phyloP scores from a whole-genome alignment of 2,113 vertebrate species.

The Neopipo cinnamomea region DNA sequence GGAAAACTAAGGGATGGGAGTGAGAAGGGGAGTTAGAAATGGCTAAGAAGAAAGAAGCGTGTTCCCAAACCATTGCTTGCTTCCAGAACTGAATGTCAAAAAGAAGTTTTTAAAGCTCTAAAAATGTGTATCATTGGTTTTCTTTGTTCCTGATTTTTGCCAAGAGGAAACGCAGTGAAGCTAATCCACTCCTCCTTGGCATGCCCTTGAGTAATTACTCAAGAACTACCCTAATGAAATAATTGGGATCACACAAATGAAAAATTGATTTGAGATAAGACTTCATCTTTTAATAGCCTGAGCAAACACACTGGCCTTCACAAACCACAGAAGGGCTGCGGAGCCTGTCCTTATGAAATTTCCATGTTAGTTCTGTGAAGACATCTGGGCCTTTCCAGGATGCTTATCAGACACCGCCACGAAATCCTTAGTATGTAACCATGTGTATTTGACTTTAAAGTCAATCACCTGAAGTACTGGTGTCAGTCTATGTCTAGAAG shows the following conservation, averaged over 20 bases:
- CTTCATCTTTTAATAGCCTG: not conserved
- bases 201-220: not conserved
- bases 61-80: not conserved
- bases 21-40: not conserved
- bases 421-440: not conserved
- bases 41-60: not conserved
- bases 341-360: not conserved
- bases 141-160: conserved; percentile 4
- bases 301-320: not conserved
- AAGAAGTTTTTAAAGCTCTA: not conserved
- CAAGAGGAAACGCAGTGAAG: not conserved
- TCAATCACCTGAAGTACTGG: not conserved
- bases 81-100: not conserved
- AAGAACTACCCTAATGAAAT: not conserved
- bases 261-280: not conserved
- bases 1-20: not conserved
- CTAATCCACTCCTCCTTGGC: not conserved
- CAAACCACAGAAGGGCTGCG: not conserved
- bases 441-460: conserved; percentile 14
- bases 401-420: not conserved
- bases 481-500: conserved; percentile 11
- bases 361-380: not conserved
- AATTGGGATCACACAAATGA: not conserved
- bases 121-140: not conserved
- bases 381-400: not conserved